These are phyloP conservation scores for Cryptoleucopteryx plumbea DNA, from an alignment of 2,113 vertebrate genomes.

Conservation along the genomic window DNA sequence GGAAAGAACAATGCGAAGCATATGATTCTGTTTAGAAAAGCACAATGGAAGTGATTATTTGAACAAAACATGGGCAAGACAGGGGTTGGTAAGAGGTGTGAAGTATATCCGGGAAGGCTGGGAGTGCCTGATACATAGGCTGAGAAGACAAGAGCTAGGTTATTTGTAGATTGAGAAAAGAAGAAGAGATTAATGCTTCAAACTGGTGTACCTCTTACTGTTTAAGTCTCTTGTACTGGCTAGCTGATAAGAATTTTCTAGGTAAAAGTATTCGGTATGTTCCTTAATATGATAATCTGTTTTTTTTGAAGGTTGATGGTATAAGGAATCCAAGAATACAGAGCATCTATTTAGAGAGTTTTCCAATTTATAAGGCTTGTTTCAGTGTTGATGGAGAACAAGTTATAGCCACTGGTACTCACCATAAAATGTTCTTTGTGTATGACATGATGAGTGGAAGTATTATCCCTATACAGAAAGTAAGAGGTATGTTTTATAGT, in stretches of 20 bases:
- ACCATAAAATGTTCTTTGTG: constrained; percentile 88
- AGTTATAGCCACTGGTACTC: constrained; percentile 86
- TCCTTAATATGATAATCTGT: not conserved
- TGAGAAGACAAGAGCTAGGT: not conserved
- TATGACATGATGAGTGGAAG: constrained; percentile 95
- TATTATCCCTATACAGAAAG: constrained; percentile 77
- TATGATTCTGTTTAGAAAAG: not conserved
- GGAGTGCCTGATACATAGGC: not conserved
- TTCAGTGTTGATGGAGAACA: constrained; percentile 86
- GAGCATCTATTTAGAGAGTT: constrained; percentile 88
- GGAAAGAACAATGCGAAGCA: not conserved
- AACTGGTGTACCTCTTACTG: not conserved
- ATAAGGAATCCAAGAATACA: constrained; percentile 92
- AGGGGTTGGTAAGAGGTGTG: not conserved
- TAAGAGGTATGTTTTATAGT: constrained; percentile 79
- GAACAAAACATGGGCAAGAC: not conserved
- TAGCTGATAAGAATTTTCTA: not conserved
- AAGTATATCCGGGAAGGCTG: not conserved
- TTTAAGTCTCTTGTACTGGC: not conserved
- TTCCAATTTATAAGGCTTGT: constrained; percentile 84
- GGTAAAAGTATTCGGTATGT: not conserved
- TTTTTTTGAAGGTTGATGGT: constrained; percentile 84
- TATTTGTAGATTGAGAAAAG: not conserved
- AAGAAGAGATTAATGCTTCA: not conserved
- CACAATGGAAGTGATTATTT: not conserved